Conservation (phyloP, 2,797 vertebrate species). For the Thaleichthys pacificus region DNA sequence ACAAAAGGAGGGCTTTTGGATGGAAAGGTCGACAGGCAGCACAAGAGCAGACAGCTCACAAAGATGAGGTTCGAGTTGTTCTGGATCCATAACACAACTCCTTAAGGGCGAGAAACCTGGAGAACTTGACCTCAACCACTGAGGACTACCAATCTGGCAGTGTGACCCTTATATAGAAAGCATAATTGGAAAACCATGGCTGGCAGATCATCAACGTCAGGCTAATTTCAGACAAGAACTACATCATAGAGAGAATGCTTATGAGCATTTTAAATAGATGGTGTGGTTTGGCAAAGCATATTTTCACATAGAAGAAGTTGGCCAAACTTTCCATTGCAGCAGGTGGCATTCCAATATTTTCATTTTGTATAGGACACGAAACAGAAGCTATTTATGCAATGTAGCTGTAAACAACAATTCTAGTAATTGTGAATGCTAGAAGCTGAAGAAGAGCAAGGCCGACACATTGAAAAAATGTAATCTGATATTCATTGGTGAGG, state of each 20-base stretch:
- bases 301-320: constrained; percentile 37
- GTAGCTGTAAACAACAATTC: too few relatives aligned
- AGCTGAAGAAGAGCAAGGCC: neutral
- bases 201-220: constrained; percentile 28
- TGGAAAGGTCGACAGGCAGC: constrained; percentile 52
- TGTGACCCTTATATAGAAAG: constrained; percentile 9
- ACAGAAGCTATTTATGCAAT: too few relatives aligned
- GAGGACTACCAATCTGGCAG: constrained; percentile 9
- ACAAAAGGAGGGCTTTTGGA: constrained; percentile 40
- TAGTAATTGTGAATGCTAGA: too few relatives aligned
- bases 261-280: constrained; percentile 36
- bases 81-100: constrained; percentile 65
- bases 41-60: constrained; percentile 51
- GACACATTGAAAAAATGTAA: neutral
- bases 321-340: constrained; percentile 8
- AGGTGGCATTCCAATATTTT: constrained; percentile 34
- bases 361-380: neutral
- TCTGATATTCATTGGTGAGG: neutral
- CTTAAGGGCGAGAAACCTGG: constrained; percentile 48
- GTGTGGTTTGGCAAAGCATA: constrained; percentile 11
- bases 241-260: constrained; percentile 13
- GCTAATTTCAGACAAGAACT: constrained; percentile 39
- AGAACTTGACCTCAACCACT: constrained; percentile 48
- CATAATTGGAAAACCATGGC: constrained; percentile 45
- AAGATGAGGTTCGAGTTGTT: constrained; percentile 54